Base-by-base conservation (phyloP, 2,888 invertebrate species). In the Oligia fasciuncula region DNA sequence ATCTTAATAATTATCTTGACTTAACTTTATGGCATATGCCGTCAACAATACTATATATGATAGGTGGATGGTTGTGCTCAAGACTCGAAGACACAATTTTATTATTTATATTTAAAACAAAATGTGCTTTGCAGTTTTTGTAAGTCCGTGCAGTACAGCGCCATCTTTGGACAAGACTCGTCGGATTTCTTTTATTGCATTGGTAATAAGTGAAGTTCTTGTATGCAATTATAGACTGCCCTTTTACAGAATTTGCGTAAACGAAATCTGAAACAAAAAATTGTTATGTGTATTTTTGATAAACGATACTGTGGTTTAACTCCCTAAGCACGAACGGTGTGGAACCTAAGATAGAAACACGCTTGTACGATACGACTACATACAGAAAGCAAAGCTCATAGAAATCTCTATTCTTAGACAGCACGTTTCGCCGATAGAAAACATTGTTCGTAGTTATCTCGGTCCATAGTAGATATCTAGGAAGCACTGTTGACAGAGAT, bases 111-210 rank as follows among this genome's bases (percentile, higher is more conserved):
- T 19, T 19, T 68, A 68, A 49, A 49, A 68, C 68, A 49, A 68
- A 68, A 68, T 68, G 19, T 29, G 68, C 68, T 29, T 19, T 68
- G 29, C 68, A 68, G 68, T 19, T 62, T 46, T 54, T 54, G 57
- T 14, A 54, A 6, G 68, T 49, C 19, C 68, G 29, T 6, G 68
- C 11, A 29, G 68, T 68, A 13, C 68, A 68, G 13, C 68, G 68
- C 68, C 49, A 68, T 68, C 68, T 68, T 49, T 68, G 68, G 68
- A 68, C 49, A 19, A 11, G 19, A 49, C 49, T 49, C 3, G 46
- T 29, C 29, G 11, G 29, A 49, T 68, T 49, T 68, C 49, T 19
- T 49, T 29, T 49, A 0, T 68, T 68, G 19, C 19, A 9, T 29
- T 68, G 68, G 29, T 68, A 68, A 6, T 68, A 68, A 29, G 49